A percentile compares a stretch with the other conserved stretches of the same genome.
Evolutionary conservation across 1,140 invertebrate genomes (phyloP).

Genomic region (Oryctes rhinoceros): DNA sequence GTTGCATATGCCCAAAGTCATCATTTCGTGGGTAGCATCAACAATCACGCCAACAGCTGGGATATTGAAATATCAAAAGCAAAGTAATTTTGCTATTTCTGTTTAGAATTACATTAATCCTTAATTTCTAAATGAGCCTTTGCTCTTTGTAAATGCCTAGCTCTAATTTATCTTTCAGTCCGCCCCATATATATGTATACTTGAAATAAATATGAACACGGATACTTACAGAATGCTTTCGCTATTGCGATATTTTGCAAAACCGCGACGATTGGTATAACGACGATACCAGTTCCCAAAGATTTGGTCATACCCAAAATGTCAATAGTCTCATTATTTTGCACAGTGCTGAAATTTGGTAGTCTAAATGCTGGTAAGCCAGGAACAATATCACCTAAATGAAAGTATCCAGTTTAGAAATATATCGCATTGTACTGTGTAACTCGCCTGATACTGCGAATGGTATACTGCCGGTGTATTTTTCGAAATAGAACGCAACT

Average conservation of each 20-base stretch:
- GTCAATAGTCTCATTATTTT: conserved; percentile 67
- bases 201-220: not conserved
- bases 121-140: not conserved
- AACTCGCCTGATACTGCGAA: conserved; percentile 65
- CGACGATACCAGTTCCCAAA: conserved; percentile 75
- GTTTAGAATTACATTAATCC: not conserved
- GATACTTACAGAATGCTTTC: conserved; percentile 79
- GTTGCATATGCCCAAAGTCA: conserved; percentile 88
- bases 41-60: conserved; percentile 77
- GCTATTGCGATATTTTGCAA: conserved; percentile 89
- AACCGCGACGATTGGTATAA: conserved; percentile 83
- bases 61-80: conserved; percentile 47
- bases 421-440: not conserved
- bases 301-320: conserved; percentile 72
- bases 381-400: conserved; percentile 66
- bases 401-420: no score
- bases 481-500: conserved; percentile 65
- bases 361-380: conserved; percentile 70
- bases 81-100: not conserved
- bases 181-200: not conserved
- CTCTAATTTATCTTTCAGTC: no score
- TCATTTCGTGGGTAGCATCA: conserved; percentile 84
- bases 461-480: conserved; percentile 60
- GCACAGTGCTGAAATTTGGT: conserved; percentile 58
- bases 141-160: no score